Evolutionary conservation across 2,113 vertebrate genomes (phyloP).

Genomic region (Eleginops maclovinus): DNA sequence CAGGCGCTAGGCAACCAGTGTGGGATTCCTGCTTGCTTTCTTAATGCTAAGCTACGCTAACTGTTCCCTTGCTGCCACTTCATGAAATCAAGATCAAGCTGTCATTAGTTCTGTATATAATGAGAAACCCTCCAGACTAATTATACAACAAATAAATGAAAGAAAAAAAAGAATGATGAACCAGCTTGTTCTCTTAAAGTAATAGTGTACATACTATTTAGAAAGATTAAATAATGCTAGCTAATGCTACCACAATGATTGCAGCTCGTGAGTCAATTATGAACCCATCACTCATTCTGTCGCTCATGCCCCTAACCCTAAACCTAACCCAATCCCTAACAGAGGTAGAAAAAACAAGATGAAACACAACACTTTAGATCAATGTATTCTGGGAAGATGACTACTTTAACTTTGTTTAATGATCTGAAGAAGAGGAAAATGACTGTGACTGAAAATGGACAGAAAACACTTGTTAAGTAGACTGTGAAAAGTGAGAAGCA

Average conservation of each 20-base stretch:
- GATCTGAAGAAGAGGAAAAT: constrained; percentile 27
- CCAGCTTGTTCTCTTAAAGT: neutral
- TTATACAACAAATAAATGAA: neutral
- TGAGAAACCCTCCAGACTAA: neutral
- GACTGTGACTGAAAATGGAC: neutral
- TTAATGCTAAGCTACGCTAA: neutral
- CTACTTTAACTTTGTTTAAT: constrained; percentile 46
- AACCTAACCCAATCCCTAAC: neutral
- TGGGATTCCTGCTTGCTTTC: neutral
- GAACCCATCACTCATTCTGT: neutral
- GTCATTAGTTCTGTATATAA: too few species aligned
- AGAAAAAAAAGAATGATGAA: neutral
- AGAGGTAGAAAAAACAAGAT: constrained; percentile 30
- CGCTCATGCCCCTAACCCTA: neutral
- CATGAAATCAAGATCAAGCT: neutral
- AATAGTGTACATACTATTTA: neutral
- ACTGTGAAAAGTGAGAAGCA: neutral
- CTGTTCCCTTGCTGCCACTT: neutral
- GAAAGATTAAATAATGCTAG: constrained; percentile 1
- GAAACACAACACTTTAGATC: constrained; percentile 43
- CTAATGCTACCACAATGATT: neutral
- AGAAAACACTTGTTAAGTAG: neutral
- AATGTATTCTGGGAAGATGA: constrained; percentile 49
- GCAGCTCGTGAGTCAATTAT: neutral
- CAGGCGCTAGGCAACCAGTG: neutral